These are phyloP conservation scores for Synanthedon andrenaeformis DNA, from an alignment of 2,888 invertebrate species.

Conservation along the genomic window DNA sequence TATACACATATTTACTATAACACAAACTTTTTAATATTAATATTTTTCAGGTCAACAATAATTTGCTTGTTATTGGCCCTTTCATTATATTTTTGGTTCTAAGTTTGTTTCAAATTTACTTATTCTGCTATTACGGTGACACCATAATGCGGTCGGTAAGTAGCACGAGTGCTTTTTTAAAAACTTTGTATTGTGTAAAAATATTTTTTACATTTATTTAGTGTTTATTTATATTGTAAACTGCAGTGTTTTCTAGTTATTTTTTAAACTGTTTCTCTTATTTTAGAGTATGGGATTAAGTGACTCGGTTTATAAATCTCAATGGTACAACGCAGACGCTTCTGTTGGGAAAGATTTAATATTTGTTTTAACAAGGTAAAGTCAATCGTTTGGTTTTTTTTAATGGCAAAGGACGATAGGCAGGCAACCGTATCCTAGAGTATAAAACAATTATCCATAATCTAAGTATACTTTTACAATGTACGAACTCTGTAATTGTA, in stretches of 20 bases:
- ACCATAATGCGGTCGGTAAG: constrained; percentile 32
- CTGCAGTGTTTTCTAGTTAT: background rate
- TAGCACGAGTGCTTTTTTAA: constrained; percentile 1
- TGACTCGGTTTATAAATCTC: constrained; percentile 28
- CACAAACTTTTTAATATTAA: too few relatives aligned
- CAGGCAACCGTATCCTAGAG: too few relatives aligned
- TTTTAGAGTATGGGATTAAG: constrained; percentile 31
- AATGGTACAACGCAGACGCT: constrained; percentile 28
- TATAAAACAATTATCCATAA: background rate
- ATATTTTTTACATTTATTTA: too few relatives aligned
- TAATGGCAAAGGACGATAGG: too few relatives aligned
- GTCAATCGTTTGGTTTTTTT: background rate
- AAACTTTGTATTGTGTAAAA: too few relatives aligned
- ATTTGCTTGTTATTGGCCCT: constrained; percentile 21
- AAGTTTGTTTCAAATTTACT: constrained; percentile 32
- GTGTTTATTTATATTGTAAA: background rate
- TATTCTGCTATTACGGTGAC: constrained; percentile 39
- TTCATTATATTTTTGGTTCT: constrained; percentile 26
- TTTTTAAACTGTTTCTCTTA: constrained; percentile 1
- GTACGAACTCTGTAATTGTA: too few relatives aligned
- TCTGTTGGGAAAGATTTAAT: constrained; percentile 25
- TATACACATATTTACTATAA: too few relatives aligned
- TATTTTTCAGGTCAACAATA: constrained; percentile 28
- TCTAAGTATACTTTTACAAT: too few relatives aligned
- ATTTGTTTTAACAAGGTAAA: constrained; percentile 31